Evolutionary conservation across 1,140 invertebrate genomes (phyloP), one percentile per base, ranked within the genome.

Genomic region (Tyrophagus putrescentiae): DNA sequence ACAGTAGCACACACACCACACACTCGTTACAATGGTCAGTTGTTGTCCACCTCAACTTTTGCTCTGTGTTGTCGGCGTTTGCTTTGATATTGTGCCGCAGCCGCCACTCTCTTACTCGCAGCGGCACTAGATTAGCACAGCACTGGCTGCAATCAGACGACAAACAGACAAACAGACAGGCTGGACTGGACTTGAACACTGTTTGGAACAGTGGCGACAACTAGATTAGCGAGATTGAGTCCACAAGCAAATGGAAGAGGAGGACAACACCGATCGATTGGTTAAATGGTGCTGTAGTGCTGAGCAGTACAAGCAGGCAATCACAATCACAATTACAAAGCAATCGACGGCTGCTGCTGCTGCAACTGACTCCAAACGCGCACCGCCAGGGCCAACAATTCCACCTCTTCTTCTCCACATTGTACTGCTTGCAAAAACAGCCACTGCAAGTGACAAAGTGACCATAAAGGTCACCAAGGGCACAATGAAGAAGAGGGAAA

Each of bases 391-490:
- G 36, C 36, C 36, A 39, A 39, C 13, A 21, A 13, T 13, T 21
- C 36, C 13, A 39, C 36, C 13, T 21, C 13, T 21, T 39, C 13
- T 39, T 39, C n/a, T 21, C 36, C 21, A 13, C 13, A 21, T 48
- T 21, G 21, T 48, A 7, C 7, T 48, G 45, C 45, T 48, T 48
- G 45, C 7, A 21, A 48, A 48, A 48, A 48, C 45, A 48, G 45
- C 45, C n/a, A n/a, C n/a, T n/a, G n/a, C n/a, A n/a, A n/a, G n/a
- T n/a, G 45, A 48, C 45, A 48, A 48, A 48, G 45, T 48, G 45
- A 48, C 45, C 45, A 48, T 48, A 48, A 48, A 48, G 45, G 45
- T 48, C 45, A 48, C 36, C 36, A 39, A 39, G 13, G 36, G 21
- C 21, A 13, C 13, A 39, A 21, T 39, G 36, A 39, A 39, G 21